phyloP scores from a whole-genome alignment of 2,888 invertebrate species.

The Epirrita christyi region DNA sequence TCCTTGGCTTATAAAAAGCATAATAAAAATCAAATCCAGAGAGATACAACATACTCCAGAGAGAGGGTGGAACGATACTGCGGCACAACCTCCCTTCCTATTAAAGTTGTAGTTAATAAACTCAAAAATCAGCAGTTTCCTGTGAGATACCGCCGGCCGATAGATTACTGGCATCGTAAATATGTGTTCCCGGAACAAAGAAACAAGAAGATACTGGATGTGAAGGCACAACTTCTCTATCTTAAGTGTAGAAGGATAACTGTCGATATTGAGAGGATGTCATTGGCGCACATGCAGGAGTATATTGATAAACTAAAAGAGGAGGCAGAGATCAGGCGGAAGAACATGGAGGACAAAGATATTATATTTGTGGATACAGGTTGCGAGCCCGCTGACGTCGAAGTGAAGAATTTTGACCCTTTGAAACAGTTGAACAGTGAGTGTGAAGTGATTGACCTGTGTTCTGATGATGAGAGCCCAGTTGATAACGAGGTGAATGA shows the following conservation, averaged over 20 bases:
- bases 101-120: conserved; percentile 69
- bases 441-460: conserved; percentile 87
- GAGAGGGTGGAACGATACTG: conserved; percentile 78
- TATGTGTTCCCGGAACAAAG: conserved; percentile 73
- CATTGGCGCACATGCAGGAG: conserved; percentile 68
- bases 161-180: conserved; percentile 76
- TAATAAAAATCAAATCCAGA: conserved; percentile 60
- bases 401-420: conserved; percentile 61
- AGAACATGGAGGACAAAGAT: conserved; percentile 61
- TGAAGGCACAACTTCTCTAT: conserved; percentile 77
- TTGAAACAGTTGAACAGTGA: conserved; percentile 63
- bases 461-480: conserved; percentile 86
- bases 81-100: conserved; percentile 57
- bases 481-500: conserved; percentile 69
- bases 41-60: conserved; percentile 65
- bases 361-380: conserved; percentile 75
- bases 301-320: conserved; percentile 64
- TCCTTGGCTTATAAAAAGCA: conserved; percentile 75
- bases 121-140: conserved; percentile 71
- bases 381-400: conserved; percentile 54
- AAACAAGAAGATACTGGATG: conserved; percentile 70
- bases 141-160: conserved; percentile 70
- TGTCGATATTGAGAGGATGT: conserved; percentile 74
- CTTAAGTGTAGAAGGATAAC: conserved; percentile 79
- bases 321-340: conserved; percentile 55